Base-by-base conservation (phyloP, 2,113 vertebrate genomes). In the Muscicapa adusta region DNA sequence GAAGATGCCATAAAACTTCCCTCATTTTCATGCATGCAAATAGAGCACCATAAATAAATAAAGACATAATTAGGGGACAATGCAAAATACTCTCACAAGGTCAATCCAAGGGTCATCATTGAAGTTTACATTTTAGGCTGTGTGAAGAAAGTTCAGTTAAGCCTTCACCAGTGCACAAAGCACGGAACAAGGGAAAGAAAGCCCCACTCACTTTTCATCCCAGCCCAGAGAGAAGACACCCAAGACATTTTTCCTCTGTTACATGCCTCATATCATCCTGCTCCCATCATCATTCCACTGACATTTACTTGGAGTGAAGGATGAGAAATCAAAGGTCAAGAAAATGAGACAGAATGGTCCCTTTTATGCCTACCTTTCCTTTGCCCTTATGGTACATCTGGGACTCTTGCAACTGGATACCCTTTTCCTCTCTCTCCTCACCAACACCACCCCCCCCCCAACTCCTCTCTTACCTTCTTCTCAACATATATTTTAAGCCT, bases 251-350 rank as follows among this genome's bases (percentile, higher is more conserved):
- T 29, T 67, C 23, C 23, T 28, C n/a, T 6, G 4, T 70, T 48
- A 54, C 1, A 2, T 56, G 29, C 23, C 29, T 66, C 3, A 1
- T 47, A 61, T 51, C 0, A 1, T 48, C 56, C 34, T 14, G 16
- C 47, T 85, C 14, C 20, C 25, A 18, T 25, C 7, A 53, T 18
- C 51, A 62, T 56, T 70, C 12, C 50, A n/a, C 5, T 34, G 24
- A 29, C 10, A 63, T 61, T 70, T 85, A 26, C 15, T 51, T 72
- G 11, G 16, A 73, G 6, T 18, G 29, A 84, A 58, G 24, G 20
- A 58, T 53, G 24, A 72, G n/a, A 67, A 74, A 56, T 5, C 12
- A 67, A 48, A 72, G 4, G 14, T 40, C 14, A 45, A 33, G 8
- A 75, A 40, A 75, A 79, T 36, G n/a, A 72, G 48, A 18, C 16